A percentile compares a stretch with the other conserved stretches of the same genome.
Evolutionary conservation across 2,113 vertebrate species (phyloP).

Genomic region (Alouatta palliata): DNA sequence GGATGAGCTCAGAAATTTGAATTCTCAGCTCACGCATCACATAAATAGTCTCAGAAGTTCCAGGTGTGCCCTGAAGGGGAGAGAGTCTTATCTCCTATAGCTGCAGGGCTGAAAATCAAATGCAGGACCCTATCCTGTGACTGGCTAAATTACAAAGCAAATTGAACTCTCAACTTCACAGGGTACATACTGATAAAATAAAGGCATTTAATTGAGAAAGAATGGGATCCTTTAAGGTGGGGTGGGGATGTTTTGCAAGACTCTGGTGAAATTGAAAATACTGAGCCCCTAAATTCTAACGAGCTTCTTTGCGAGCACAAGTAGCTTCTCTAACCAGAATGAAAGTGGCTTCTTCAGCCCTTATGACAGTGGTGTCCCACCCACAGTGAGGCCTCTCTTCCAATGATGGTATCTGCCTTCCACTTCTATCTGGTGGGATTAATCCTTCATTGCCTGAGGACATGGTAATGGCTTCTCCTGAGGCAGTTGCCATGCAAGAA

Average conservation of each 20-base stretch:
- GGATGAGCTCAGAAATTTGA: background rate
- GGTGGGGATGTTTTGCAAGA: background rate
- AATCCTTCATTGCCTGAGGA: background rate
- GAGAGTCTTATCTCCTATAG: background rate
- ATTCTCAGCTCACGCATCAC: background rate
- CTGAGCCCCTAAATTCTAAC: background rate
- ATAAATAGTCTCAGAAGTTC: background rate
- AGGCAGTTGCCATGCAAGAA: background rate
- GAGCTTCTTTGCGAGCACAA: too few species aligned
- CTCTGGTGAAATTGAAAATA: background rate
- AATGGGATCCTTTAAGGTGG: background rate
- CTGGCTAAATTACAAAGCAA: background rate
- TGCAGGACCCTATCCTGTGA: background rate
- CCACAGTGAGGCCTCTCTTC: background rate
- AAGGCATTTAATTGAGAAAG: background rate
- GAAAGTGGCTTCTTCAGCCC: background rate
- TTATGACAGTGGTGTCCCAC: background rate
- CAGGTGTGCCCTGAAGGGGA: background rate
- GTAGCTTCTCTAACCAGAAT: background rate
- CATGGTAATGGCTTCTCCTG: background rate
- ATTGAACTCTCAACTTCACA: background rate
- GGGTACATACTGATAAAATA: background rate
- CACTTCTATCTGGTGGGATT: background rate
- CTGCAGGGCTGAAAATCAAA: background rate
- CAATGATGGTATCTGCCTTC: background rate